Conservation (phyloP, 35 echinoderm and acorn worm genomes). For the Antedon bifida region DNA sequence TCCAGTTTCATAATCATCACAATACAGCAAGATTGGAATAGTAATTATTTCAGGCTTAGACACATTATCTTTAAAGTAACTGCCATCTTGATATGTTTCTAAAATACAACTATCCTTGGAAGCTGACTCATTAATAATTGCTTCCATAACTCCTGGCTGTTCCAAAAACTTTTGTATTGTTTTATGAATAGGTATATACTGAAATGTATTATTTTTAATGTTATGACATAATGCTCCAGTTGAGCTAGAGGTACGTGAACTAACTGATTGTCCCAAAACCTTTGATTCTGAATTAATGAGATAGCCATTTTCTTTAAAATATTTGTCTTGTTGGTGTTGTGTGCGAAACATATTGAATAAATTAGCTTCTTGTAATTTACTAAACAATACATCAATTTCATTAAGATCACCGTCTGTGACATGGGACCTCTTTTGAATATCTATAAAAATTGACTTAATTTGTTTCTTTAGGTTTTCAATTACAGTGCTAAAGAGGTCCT, state of each 20-base stretch:
- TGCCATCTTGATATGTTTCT: constrained; percentile 40
- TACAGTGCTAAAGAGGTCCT: neutral
- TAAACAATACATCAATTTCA: constrained; percentile 9
- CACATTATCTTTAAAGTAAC: constrained; percentile 23
- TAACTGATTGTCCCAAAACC: constrained; percentile 10
- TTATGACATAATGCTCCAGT: constrained; percentile 11
- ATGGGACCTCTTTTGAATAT: constrained; percentile 4
- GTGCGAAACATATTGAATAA: constrained; percentile 5
- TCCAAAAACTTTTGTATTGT: constrained; percentile 25
- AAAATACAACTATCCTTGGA: constrained; percentile 16
- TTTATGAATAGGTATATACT: constrained; percentile 33
- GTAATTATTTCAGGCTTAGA: constrained; percentile 13
- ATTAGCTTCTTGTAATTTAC: neutral
- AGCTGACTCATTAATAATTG: constrained; percentile 13
- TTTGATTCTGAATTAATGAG: constrained; percentile 7
- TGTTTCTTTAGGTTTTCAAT: constrained; percentile 5
- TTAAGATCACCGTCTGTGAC: neutral
- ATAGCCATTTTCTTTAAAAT: constrained; percentile 20
- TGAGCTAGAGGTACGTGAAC: neutral
- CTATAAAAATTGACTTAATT: neutral
- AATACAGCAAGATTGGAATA: constrained; percentile 28
- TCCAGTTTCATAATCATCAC: constrained; percentile 52
- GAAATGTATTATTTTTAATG: constrained; percentile 19
- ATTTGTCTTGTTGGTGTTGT: constrained; percentile 23
- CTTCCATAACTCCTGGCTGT: constrained; percentile 49